Base-by-base conservation (phyloP, 2,113 vertebrate species). In the Menura novaehollandiae region DNA sequence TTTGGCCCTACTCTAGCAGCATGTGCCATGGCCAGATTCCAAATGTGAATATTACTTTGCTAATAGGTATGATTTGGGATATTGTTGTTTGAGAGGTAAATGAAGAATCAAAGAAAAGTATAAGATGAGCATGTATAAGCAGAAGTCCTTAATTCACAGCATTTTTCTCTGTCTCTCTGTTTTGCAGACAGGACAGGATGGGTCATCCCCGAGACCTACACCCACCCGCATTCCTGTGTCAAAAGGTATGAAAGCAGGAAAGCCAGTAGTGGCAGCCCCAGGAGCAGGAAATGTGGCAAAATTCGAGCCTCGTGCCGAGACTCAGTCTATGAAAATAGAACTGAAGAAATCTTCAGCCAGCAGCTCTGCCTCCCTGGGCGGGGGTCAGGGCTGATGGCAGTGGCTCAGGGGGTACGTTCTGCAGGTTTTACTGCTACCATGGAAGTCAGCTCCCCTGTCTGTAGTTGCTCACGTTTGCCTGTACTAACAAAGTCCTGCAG, bases 311-410 rank as follows among this genome's bases (percentile, higher is more conserved):
- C 98, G 98, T 96, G 98, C 98, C 41, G 99, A 99, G 97, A 98
- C 98, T 98, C 99, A 99, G 94, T 98, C 98, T 79, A 98, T 99
- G 99, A 99, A 98, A 98, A 99, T 99, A 97, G 99, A 99, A 98
- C 98, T 99, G 98, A 99, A 98, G 98, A 99, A 99, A 97, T 98
- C 98, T 84, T 96, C 98, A 56, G 97, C 98, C 97, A 98, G 98
- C 98, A 97, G 98, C 98, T 97, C 98, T 68, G 73, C 98, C 96
- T 97, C 98, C 96, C 95, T 97, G 44, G 97, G 97, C 27, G 98
- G 98, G 94, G 98, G 98, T 77, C 99, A 99, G 98, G 98, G 98
- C 98, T 99, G 98, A 99, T 98, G 97, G 95, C 78, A 4, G 63
- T 97, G 95, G 97, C 97, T 96, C 79, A 97, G 98, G 98, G 98